Base-by-base conservation (phyloP, 2,113 vertebrate genomes). In the Mobula birostris region DNA sequence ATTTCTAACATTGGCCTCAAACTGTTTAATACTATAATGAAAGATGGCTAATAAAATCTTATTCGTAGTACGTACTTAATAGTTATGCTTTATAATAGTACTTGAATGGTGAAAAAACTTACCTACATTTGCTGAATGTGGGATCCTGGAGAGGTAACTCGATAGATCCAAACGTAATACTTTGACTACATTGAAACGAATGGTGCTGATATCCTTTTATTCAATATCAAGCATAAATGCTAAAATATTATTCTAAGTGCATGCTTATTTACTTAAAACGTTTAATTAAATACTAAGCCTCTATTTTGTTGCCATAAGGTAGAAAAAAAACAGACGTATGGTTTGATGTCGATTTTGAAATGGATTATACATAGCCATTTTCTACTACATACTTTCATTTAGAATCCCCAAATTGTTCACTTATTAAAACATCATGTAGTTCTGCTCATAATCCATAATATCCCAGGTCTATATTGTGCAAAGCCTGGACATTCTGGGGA, bases 311-410 rank as follows among this genome's bases (percentile, higher is more conserved):
- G 82, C 48, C 58, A 24, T 85, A 58, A 85, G 24, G 21, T 6
- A 85, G 82, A 58, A 48, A 85, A 11, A 29, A 85, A 48, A 4
- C 48, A 56, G 80, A 40, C 36, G 1, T 88, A 56, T 88, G 66
- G 87, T n/a, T 88, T 88, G 61, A 36, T 91, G 88, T 70, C 58
- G 5, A 40, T 29, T 70, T 91, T 91, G 63, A 91, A 70, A n/a
- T 66, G 29, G 87, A 68, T 24, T 7, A 27, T 32, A 29, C 27
- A n/a, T 70, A 21, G 5, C 7, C 32, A 91, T 21, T 36, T 68
- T 90, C 63, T 48, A 90, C 29, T 15, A n/a, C n/a, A 29, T 29
- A n/a, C 4, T 90, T 90, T 90, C 27, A 85, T 27, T 85, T 27
- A 9, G 9, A 61, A 21, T 58, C 48, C 8, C 56, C 21, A 11